These are phyloP conservation scores for Zapornia atra DNA, from an alignment of 2,113 vertebrate species.

Conservation along the genomic window DNA sequence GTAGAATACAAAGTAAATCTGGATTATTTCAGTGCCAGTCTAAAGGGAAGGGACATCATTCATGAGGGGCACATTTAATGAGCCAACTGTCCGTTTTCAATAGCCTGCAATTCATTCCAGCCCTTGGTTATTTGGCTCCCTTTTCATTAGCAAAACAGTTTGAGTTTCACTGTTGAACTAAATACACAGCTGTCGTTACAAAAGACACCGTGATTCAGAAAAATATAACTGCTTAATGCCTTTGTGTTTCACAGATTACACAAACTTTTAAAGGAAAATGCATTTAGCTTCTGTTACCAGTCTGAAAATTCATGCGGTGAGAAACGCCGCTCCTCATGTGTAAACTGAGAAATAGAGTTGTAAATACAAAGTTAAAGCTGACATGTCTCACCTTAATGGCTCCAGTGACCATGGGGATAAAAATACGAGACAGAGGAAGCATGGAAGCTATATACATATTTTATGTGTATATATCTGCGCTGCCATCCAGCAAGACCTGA, in stretches of 20 bases:
- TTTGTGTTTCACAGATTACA: conserved; percentile 20
- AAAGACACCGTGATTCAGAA: neutral
- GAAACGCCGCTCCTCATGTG: neutral
- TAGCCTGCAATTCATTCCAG: conserved; percentile 25
- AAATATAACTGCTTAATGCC: conserved; percentile 5
- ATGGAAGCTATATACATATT: neutral
- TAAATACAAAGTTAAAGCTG: conserved; percentile 17
- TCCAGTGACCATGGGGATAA: neutral
- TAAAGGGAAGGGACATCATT: conserved; percentile 16
- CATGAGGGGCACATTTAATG: neutral
- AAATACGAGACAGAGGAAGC: neutral
- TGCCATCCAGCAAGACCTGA: too few species aligned
- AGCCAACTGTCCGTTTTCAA: neutral
- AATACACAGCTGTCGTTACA: conserved; percentile 28
- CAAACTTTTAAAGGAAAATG: conserved; percentile 23
- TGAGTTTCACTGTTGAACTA: conserved; percentile 46
- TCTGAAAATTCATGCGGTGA: conserved; percentile 10
- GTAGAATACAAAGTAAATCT: conserved; percentile 1
- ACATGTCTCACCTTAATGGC: neutral
- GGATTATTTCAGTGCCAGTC: conserved; percentile 19
- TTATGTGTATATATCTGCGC: neutral
- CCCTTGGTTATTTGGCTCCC: conserved; percentile 24
- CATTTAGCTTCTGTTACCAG: neutral
- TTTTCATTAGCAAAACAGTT: conserved; percentile 33
- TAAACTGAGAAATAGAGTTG: neutral